Base-by-base conservation (phyloP, 2,888 invertebrate genomes). In the Drepanosiphum platanoidis region DNA sequence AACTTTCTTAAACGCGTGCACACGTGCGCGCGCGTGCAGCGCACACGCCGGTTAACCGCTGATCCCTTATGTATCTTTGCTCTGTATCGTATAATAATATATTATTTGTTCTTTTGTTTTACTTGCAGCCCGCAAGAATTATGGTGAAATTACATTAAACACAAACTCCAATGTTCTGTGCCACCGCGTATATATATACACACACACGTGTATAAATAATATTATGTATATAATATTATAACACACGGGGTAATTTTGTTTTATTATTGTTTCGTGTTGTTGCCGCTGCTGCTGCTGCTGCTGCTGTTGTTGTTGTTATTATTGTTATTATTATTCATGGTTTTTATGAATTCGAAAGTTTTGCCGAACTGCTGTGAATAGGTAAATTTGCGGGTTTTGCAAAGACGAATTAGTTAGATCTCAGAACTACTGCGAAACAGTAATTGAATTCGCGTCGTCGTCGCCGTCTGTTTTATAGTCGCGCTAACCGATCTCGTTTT, bases 331-430 rank as follows among this genome's bases (percentile, higher is more conserved):
- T 79, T 80, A 46, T 64, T 42, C 66, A 34, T 32, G 32, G 78
- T 78, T 78, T 78, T 66, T 78, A 66, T n/a, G n/a, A 3, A n/a
- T 61, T 78, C 64, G 32, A 42, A 78, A 78, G 64, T 78, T 64
- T 13, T n/a, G 42, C 5, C n/a, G 3, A 32, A 78, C 39, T 64
- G n/a, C 36, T 39, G n/a, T n/a, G n/a, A n/a, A 42, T 32, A 78
- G 78, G 66, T 42, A 42, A 18, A 39, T 58, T 64, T 39, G 61
- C 30, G 30, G 2, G 61, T 11, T 18, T 15, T 13, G 36, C 27
- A 39, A 9, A 61, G 36, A 61, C 36, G 36, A n/a, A n/a, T n/a
- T 42, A 7, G 61, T 77, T 61, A 77, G 27, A 77, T 77, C 61
- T 61, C 9, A 3, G 3, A 22, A 30, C 27, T 27, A 61, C 39